A percentile compares a stretch with the other conserved stretches of the same genome.
These are phyloP conservation scores for Corapipo altera DNA, from an alignment of 2,113 vertebrate species.

Conservation along the genomic window DNA sequence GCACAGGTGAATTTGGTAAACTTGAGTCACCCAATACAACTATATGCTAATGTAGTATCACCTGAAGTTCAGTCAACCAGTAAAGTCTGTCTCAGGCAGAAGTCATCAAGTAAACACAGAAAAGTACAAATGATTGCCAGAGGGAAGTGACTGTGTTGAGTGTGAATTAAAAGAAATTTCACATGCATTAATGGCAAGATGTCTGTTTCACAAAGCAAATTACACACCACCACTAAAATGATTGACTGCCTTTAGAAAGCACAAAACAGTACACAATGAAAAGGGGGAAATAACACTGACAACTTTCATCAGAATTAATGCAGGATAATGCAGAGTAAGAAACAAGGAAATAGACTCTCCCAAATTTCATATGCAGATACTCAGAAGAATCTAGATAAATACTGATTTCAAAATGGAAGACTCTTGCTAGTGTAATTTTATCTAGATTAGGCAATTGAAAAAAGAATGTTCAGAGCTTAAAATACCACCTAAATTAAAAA, in stretches of 20 bases:
- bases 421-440: background rate
- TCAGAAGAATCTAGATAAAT: background rate
- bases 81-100: background rate
- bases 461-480: background rate
- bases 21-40: background rate
- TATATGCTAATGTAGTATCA: background rate
- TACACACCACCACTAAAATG: background rate
- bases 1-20: background rate
- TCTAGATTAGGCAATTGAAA: background rate
- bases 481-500: background rate
- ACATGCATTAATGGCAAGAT: background rate
- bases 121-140: slow-evolving; percentile 3
- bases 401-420: background rate
- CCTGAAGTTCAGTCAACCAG: background rate
- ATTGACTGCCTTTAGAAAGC: slow-evolving; percentile 43
- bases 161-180: slow-evolving; percentile 20
- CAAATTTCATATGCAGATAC: background rate
- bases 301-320: slow-evolving; percentile 9
- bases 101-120: background rate
- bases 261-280: background rate
- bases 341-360: background rate
- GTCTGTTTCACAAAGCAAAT: slow-evolving; percentile 48
- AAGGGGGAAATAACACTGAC: background rate
- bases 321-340: background rate
- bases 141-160: background rate